phyloP scores from a whole-genome alignment of 2,797 vertebrate genomes.

The Aphelocoma californica region DNA sequence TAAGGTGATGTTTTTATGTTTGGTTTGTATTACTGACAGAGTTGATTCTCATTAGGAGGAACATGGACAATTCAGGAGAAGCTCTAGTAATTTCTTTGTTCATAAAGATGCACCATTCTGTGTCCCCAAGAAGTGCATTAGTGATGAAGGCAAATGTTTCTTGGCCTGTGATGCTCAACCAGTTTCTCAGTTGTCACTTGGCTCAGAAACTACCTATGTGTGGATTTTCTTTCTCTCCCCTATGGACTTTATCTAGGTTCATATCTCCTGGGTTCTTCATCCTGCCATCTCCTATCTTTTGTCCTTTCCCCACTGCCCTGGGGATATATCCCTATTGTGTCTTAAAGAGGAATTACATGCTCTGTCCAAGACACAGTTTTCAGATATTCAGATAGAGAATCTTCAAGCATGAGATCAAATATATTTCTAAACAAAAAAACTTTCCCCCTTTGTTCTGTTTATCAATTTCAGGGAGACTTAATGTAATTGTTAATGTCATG shows the following conservation, averaged over 20 bases:
- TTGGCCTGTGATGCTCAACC: neutral
- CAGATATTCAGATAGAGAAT: neutral
- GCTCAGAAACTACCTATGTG: neutral
- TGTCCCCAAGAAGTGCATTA: neutral
- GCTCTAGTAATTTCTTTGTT: neutral
- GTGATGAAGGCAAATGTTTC: neutral
- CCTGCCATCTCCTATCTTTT: neutral
- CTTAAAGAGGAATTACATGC: neutral
- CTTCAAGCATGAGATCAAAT: neutral
- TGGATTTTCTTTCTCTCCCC: neutral
- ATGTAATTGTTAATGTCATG: neutral
- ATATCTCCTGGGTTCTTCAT: neutral
- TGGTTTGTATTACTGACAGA: neutral
- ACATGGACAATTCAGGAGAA: neutral
- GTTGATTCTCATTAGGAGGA: neutral
- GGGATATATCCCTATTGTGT: neutral
- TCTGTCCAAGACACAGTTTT: neutral
- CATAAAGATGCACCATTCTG: neutral
- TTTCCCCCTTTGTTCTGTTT: neutral
- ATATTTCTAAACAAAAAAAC: neutral
- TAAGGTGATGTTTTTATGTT: neutral
- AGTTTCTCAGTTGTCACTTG: neutral
- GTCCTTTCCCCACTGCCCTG: neutral
- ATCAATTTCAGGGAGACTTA: neutral
- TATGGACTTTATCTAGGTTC: neutral